phyloP scores from a whole-genome alignment of 2,113 vertebrate genomes.

The Solenodon paradoxus region DNA sequence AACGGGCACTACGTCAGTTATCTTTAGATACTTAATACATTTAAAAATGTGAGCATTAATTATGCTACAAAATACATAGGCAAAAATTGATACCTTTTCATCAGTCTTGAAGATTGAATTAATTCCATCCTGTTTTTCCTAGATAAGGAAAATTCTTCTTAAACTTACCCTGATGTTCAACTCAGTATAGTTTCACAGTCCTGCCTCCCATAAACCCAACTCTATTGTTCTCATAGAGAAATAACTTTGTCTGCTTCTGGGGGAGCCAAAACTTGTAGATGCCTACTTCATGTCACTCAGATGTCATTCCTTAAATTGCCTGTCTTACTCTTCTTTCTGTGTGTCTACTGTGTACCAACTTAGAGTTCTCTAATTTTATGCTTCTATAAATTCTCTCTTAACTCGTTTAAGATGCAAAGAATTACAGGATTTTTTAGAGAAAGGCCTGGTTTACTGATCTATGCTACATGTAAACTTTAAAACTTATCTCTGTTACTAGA shows the following conservation, averaged over 20 bases:
- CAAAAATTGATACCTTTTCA: not conserved
- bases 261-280: not conserved
- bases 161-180: not conserved
- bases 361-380: not conserved
- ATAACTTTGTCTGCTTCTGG: not conserved
- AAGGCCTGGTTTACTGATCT: not conserved
- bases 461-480: not conserved
- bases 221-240: not conserved
- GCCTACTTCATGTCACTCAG: not conserved
- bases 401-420: not conserved
- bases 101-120: not conserved
- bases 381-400: not conserved
- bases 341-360: not conserved
- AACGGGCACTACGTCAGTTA: not conserved
- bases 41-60: not conserved
- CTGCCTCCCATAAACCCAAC: not conserved
- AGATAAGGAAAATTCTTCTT: not conserved
- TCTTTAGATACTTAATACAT: not conserved
- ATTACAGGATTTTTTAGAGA: not conserved
- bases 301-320: not conserved
- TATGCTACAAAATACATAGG: not conserved
- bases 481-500: not conserved
- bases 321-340: not conserved
- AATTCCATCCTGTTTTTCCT: not conserved
- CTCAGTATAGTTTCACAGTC: not conserved